These are phyloP conservation scores for Acipenser transmontanus DNA, from an alignment of 2,797 vertebrate species.

Conservation along the genomic window DNA sequence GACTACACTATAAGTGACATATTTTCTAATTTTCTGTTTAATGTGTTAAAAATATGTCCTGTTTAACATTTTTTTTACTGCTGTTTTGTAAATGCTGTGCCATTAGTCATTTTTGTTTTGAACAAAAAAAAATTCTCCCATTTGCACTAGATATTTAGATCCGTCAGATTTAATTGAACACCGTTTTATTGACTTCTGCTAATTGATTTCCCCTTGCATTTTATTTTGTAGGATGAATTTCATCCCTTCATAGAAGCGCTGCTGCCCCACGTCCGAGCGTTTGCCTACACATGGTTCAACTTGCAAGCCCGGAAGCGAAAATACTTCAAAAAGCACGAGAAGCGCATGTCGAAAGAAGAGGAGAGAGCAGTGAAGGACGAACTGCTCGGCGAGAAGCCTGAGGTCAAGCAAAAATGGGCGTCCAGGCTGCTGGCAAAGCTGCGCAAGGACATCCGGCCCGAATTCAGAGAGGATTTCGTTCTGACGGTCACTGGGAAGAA, in stretches of 20 bases:
- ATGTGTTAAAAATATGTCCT: no score
- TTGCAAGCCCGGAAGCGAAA: conserved; percentile 97
- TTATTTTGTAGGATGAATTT: conserved; percentile 79
- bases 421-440: conserved; percentile 94
- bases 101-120: no score
- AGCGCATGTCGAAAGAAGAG: conserved; percentile 98
- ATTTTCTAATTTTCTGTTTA: no score
- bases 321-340: conserved; percentile 99
- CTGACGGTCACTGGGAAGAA: conserved; percentile 97
- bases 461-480: conserved; percentile 98
- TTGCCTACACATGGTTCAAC: conserved; percentile 99
- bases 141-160: no score
- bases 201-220: background rate
- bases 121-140: no score
- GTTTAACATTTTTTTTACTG: no score
- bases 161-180: no score
- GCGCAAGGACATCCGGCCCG: conserved; percentile 96
- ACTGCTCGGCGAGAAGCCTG: conserved; percentile 91
- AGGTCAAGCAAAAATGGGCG: conserved; percentile 99
- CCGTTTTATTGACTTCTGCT: background rate
- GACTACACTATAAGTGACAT: no score
- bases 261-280: conserved; percentile 95
- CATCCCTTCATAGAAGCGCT: conserved; percentile 99
- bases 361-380: conserved; percentile 97
- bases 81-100: no score